phyloP scores from a whole-genome alignment of 2,113 vertebrate genomes.

The Henicopernis longicauda region DNA sequence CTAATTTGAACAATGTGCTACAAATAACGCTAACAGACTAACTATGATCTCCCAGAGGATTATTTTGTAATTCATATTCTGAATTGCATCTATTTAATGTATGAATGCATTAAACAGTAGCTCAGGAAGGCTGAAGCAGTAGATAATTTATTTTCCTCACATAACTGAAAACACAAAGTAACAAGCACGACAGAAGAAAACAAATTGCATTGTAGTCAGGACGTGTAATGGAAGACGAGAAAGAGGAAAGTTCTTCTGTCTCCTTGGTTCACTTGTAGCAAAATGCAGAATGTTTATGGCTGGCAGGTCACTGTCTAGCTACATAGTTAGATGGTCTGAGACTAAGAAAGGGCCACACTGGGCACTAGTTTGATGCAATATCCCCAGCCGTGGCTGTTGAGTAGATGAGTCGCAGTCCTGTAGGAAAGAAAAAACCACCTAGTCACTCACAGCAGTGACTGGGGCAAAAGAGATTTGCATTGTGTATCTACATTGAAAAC shows the following conservation, averaged over 20 bases:
- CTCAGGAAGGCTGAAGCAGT: background rate
- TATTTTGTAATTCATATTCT: background rate
- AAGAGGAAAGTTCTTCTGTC: background rate
- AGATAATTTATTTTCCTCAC: background rate
- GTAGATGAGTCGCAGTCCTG: no score
- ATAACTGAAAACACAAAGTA: background rate
- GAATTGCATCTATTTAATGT: background rate
- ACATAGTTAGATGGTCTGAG: background rate
- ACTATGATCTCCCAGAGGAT: background rate
- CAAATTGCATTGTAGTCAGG: background rate
- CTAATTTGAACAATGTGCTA: background rate
- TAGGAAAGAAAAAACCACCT: background rate
- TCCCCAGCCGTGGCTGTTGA: background rate
- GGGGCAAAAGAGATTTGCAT: background rate
- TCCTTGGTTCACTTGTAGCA: background rate
- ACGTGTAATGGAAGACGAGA: background rate
- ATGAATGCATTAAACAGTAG: background rate
- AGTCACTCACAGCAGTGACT: background rate
- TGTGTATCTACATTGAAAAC: background rate
- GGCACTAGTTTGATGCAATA: background rate
- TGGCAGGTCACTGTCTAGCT: background rate
- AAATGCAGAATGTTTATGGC: background rate
- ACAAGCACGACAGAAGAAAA: rapidly evolving
- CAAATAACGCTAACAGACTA: background rate
- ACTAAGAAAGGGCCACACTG: background rate